Evolutionary conservation across 2,797 vertebrate species (phyloP).

Genomic region (Dendrocincla tyrannina): DNA sequence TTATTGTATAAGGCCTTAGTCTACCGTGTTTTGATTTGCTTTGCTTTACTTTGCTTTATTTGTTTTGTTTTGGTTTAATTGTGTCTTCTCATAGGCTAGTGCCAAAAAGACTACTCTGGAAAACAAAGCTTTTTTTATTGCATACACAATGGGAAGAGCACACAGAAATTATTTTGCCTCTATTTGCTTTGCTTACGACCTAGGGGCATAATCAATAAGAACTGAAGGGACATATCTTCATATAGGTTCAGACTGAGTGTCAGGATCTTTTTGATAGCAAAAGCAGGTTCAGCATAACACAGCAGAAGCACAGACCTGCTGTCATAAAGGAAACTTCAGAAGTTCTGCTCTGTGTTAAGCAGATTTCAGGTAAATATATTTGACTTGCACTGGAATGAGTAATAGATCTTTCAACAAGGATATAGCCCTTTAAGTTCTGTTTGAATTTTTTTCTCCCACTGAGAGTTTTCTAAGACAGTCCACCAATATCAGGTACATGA

Average conservation of each 20-base stretch:
- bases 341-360: not conserved
- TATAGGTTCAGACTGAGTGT: not conserved
- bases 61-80: not conserved
- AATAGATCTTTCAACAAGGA: not conserved
- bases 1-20: not conserved
- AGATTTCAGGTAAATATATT: not conserved
- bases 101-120: not conserved
- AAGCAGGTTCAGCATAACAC: not conserved
- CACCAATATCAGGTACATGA: not conserved
- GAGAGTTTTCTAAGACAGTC: not conserved
- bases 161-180: not conserved
- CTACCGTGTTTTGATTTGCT: not conserved
- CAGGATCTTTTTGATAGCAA: not conserved
- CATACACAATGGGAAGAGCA: not conserved
- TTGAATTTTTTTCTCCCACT: not conserved
- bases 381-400: not conserved
- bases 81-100: not conserved
- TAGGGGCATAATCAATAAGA: not conserved
- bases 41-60: not conserved
- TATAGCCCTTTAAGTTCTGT: not conserved
- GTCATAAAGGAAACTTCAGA: not conserved
- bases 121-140: not conserved
- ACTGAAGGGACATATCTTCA: not conserved
- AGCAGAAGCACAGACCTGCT: not conserved
- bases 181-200: not conserved